Base-by-base conservation (phyloP, 2,113 vertebrate genomes). In the Puntigrus tetrazona region DNA sequence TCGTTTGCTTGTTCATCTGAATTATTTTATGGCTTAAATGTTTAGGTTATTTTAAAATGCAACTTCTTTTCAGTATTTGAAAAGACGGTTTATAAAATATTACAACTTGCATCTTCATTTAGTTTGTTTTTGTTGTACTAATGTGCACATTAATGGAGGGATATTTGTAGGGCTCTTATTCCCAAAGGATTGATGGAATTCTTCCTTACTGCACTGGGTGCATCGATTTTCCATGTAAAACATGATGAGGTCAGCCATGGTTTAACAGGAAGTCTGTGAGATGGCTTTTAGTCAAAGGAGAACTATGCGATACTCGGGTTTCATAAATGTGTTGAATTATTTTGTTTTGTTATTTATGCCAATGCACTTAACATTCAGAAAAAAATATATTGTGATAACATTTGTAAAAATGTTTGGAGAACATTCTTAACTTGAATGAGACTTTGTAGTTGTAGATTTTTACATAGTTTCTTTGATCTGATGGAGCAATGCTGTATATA, bases 211-310 rank as follows among this genome's bases (percentile, higher is more conserved):
- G 88, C 81, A 87, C 86, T 90, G 85, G 67, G 36, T 76, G 74
- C 89, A 93, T 93, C 11, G 91, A 93, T 92, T 92, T 89, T 86
- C 89, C 87, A 79, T 80, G 82, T 87, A 83, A 70, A 83, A 80
- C 86, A 84, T 78, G 79, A 88, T 89, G 83, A 88, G 50, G 79
- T 88, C 59, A 69, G 57, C 87, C 34, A 47, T 67, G 55, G 70
- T 25, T 82, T 65, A 84, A 65, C 79, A 85, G 89, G 88, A 92
- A 88, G 90, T 91, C 85, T 31, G 38, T 87, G 61, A 74, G 57
- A 59, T 75, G 47, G 63, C 57, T 81, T 9, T 86, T 61, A 82
- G 38, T 55, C 63, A 55, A 43, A 36, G 22, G 43, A 70, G 27
- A 13, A 18, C 29, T 72, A 29, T 45, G 13, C 14, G 38, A 47